These are phyloP conservation scores for Capitulum mitella DNA, from an alignment of 2,888 invertebrate species.

Conservation along the genomic window DNA sequence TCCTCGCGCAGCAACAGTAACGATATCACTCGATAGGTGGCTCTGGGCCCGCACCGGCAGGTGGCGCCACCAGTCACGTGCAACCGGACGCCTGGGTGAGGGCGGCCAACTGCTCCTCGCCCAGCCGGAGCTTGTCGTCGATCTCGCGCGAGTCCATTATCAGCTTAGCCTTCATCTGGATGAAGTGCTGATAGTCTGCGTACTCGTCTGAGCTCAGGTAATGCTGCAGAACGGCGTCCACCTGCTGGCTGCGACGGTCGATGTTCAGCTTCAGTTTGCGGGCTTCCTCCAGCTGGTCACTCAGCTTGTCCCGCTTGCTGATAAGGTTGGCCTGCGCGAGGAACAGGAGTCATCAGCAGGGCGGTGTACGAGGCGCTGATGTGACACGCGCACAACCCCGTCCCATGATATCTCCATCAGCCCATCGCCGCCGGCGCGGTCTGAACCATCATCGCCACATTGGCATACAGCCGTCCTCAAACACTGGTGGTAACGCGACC, in stretches of 20 bases:
- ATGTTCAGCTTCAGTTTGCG: constrained; percentile 72
- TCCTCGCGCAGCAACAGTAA: neutral
- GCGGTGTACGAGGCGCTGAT: no score
- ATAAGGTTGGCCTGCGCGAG: constrained; percentile 52
- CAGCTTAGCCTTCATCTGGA: constrained; percentile 77
- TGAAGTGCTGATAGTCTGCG: constrained; percentile 73
- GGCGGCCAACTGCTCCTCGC: constrained; percentile 69
- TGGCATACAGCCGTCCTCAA: no score
- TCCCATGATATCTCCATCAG: no score
- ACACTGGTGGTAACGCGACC: no score
- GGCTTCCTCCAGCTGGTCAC: constrained; percentile 72
- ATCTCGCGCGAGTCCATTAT: constrained; percentile 74
- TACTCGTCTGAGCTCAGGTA: constrained; percentile 64
- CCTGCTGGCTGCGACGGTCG: constrained; percentile 64
- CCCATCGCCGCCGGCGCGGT: no score
- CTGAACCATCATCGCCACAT: no score
- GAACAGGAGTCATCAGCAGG: no score
- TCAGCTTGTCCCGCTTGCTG: constrained; percentile 65
- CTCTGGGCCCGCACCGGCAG: neutral
- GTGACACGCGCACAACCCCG: no score
- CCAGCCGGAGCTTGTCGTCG: constrained; percentile 70
- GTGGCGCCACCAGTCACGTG: constrained; percentile 25
- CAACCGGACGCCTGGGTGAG: constrained; percentile 53
- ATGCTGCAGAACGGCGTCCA: constrained; percentile 61
- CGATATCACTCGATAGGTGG: constrained; percentile 12